Evolutionary conservation across 2,113 vertebrate genomes (phyloP).

Genomic region (Colius striatus): DNA sequence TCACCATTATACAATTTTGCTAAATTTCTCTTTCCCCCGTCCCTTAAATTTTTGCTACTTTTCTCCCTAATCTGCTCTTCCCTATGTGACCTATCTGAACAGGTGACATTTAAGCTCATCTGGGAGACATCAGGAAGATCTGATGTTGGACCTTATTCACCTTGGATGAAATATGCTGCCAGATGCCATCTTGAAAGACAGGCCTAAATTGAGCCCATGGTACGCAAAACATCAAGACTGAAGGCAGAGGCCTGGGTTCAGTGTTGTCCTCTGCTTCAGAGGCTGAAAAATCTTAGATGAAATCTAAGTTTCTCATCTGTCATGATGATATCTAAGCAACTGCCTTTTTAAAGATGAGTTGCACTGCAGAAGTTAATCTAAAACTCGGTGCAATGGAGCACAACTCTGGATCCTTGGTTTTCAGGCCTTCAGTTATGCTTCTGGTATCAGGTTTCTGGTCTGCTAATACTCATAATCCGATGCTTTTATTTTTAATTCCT

Average conservation of each 20-base stretch:
- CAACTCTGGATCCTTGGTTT: neutral
- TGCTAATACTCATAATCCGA: neutral
- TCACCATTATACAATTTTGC: neutral
- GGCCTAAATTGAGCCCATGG: neutral
- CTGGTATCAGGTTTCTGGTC: neutral
- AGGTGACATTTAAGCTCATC: neutral
- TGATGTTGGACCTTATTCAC: neutral
- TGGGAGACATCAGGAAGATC: neutral
- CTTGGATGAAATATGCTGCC: neutral
- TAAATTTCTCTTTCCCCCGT: neutral
- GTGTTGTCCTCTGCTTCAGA: neutral
- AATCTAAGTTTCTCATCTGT: neutral
- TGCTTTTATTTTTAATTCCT: neutral
- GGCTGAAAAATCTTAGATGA: neutral
- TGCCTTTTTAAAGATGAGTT: rapidly evolving
- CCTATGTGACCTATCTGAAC: neutral
- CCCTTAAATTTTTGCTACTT: neutral
- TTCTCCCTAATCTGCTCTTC: neutral
- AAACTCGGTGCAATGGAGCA: neutral
- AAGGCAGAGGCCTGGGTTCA: neutral
- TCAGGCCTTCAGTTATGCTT: neutral
- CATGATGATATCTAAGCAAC: neutral
- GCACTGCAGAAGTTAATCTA: neutral
- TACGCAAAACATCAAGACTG: neutral
- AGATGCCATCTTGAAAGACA: neutral